Percentiles rank a stretch among this genome's conserved stretches.
phyloP scores from a whole-genome alignment of 2,797 vertebrate genomes.

The Balearica regulorum region DNA sequence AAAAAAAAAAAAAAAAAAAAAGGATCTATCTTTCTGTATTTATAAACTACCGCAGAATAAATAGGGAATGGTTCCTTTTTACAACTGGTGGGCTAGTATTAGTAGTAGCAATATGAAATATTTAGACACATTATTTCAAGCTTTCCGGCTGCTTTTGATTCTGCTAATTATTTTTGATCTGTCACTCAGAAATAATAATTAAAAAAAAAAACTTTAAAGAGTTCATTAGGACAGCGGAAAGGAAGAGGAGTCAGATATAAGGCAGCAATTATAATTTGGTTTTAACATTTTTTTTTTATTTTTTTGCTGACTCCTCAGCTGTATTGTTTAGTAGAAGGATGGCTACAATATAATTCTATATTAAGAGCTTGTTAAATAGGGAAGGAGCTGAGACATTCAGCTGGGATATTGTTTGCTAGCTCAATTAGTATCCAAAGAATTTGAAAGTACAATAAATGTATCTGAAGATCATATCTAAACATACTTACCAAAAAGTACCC shows the following conservation, averaged over 20 bases:
- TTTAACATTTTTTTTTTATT: background rate
- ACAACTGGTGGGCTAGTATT: conserved; percentile 5
- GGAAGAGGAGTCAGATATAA: conserved; percentile 29
- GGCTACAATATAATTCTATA: conserved; percentile 4
- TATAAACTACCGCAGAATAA: conserved; percentile 22
- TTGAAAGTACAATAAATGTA: conserved; percentile 48
- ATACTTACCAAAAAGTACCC: conserved; percentile 55
- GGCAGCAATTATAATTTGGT: background rate
- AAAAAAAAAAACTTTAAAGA: conserved; percentile 33
- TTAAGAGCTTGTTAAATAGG: conserved; percentile 29
- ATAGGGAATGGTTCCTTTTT: conserved; percentile 29
- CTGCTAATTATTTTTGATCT: conserved; percentile 61
- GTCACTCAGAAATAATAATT: conserved; percentile 29
- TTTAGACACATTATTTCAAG: conserved; percentile 49
- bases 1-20: conserved; percentile 1
- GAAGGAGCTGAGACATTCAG: background rate
- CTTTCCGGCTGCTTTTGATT: conserved; percentile 36
- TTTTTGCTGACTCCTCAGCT: conserved; percentile 45
- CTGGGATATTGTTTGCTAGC: conserved; percentile 20
- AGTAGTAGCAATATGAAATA: conserved; percentile 40
- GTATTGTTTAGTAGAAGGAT: background rate
- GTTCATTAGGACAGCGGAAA: conserved; percentile 33
- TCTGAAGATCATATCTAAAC: conserved; percentile 58
- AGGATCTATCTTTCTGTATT: conserved; percentile 23
- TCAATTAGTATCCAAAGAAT: conserved; percentile 34